Conservation (phyloP, 2,888 invertebrate species). For the Julus scanicus region DNA sequence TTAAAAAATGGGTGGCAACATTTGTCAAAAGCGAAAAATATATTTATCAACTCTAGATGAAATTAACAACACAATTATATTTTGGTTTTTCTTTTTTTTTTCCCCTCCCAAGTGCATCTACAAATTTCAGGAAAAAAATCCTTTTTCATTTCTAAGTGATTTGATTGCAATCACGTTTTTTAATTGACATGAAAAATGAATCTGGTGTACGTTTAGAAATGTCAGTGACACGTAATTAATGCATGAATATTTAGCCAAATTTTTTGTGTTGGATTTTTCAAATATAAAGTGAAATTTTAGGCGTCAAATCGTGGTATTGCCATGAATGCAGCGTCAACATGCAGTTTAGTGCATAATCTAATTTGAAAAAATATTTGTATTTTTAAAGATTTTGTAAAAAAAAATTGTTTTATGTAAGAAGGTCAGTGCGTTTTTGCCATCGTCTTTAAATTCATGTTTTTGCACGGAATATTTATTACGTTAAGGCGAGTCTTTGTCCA, state of each 20-base stretch:
- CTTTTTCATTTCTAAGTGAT: neutral
- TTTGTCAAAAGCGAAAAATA: neutral
- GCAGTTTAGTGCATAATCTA: no score
- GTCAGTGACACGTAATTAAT: neutral
- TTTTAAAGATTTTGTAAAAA: no score
- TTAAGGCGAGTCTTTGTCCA: slow-evolving; percentile 53
- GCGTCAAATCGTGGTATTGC: no score
- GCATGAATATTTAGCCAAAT: neutral
- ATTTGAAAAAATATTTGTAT: no score
- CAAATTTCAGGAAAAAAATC: neutral
- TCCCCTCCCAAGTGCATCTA: neutral
- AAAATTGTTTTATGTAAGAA: no score
- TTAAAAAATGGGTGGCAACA: neutral
- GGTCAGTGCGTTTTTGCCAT: neutral
- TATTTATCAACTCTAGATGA: neutral
- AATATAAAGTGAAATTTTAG: neutral
- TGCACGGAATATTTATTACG: neutral
- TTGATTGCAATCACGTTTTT: neutral
- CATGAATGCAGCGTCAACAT: no score
- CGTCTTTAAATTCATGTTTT: neutral
- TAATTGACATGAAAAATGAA: slow-evolving; percentile 1
- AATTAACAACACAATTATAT: no score
- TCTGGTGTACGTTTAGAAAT: neutral
- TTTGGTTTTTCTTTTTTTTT: no score
- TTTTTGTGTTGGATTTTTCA: neutral